A percentile compares a stretch with the other conserved stretches of the same genome.
Evolutionary conservation across 2,888 invertebrate species (phyloP).

Genomic region (Troides aeacus): DNA sequence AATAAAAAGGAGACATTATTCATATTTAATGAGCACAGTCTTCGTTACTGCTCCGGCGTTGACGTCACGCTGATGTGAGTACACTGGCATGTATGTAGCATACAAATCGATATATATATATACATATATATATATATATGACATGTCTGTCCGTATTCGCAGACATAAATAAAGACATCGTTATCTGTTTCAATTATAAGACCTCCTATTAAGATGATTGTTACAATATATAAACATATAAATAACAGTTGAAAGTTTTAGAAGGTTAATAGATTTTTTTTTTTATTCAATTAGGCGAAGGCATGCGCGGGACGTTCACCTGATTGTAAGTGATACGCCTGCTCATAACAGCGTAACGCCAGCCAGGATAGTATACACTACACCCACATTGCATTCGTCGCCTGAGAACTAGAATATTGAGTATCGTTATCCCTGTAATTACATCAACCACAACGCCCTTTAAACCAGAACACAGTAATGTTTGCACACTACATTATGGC

Average conservation of each 20-base stretch:
- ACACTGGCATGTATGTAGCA: constrained; percentile 32
- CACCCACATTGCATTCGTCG: too few species aligned
- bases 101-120: constrained; percentile 26
- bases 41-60: constrained; percentile 30
- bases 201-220: neutral
- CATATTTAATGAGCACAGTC: constrained; percentile 32
- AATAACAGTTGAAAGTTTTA: neutral
- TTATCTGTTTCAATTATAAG: constrained; percentile 1
- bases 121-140: neutral
- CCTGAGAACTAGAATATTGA: too few species aligned
- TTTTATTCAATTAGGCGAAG: too few species aligned
- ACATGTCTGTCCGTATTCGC: constrained; percentile 7
- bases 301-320: too few species aligned
- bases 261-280: too few species aligned
- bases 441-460: too few species aligned
- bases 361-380: too few species aligned
- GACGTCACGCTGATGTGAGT: constrained; percentile 51
- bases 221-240: neutral
- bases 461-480: too few species aligned
- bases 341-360: too few species aligned
- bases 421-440: too few species aligned
- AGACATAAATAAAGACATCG: neutral
- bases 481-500: neutral
- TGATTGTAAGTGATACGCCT: too few species aligned
- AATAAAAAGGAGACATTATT: constrained; percentile 26